Evolutionary conservation across 2,113 vertebrate genomes (phyloP).

Genomic region (Anthoscopus minutus): DNA sequence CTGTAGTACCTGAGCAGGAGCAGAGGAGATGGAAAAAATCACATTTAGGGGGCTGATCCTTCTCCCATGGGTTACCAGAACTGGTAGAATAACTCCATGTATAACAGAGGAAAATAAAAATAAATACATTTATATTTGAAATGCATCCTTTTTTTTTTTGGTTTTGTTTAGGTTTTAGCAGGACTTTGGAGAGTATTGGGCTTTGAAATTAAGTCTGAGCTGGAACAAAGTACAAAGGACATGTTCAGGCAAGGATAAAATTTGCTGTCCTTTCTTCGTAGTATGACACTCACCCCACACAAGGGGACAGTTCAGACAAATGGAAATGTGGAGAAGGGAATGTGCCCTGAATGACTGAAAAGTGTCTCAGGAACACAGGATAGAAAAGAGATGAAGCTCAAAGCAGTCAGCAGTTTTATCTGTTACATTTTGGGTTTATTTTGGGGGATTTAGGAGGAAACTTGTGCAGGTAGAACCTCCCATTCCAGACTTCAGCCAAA

Average conservation of each 20-base stretch:
- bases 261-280: neutral
- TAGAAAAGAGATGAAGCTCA: neutral
- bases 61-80: neutral
- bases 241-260: neutral
- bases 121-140: neutral
- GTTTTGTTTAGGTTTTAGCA: neutral
- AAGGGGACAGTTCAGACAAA: neutral
- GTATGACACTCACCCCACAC: neutral
- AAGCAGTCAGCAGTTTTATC: neutral
- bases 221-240: neutral
- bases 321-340: neutral
- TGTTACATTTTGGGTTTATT: neutral
- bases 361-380: neutral
- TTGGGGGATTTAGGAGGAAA: neutral
- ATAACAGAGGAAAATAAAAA: neutral
- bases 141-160: rapidly evolving
- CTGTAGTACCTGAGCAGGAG: neutral
- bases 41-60: neutral
- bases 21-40: neutral
- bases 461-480: neutral
- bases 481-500: neutral
- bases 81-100: neutral
- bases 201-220: neutral
- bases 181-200: neutral
- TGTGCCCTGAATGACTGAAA: neutral